phyloP scores from a whole-genome alignment of 2,888 invertebrate species.

The Pyrgus malvae region DNA sequence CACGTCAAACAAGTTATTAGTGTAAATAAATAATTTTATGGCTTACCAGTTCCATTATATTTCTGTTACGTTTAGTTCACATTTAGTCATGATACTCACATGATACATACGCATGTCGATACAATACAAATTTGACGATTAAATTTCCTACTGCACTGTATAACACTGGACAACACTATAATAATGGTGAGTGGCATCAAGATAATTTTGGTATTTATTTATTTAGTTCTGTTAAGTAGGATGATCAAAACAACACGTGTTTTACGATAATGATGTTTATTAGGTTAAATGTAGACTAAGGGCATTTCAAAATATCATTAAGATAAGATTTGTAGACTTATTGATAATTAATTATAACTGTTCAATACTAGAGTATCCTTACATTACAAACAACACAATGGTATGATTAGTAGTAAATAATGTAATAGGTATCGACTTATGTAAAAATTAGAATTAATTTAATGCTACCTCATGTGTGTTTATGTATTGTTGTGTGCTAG shows the following conservation, averaged over 20 bases:
- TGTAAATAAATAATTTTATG: neutral
- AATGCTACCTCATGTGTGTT: too few relatives aligned
- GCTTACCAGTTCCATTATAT: neutral
- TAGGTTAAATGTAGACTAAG: conserved; percentile 12
- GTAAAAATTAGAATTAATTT: too few relatives aligned
- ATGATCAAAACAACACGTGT: neutral
- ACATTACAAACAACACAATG: too few relatives aligned
- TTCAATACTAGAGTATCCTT: too few relatives aligned
- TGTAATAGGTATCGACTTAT: too few relatives aligned
- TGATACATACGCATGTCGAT: neutral
- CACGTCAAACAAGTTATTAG: too few relatives aligned
- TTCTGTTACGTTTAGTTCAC: neutral
- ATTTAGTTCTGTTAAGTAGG: neutral
- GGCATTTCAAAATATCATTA: conserved; percentile 17
- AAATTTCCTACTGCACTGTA: neutral
- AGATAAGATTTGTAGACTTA: conserved; percentile 24
- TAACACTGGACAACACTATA: too few relatives aligned
- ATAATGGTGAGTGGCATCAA: too few relatives aligned
- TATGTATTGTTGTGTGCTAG: too few relatives aligned
- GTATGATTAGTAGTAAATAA: too few relatives aligned
- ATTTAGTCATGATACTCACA: neutral
- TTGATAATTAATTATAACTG: conserved; percentile 5
- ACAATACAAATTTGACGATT: neutral
- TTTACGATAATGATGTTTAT: conserved; percentile 16
- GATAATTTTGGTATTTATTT: neutral